Evolutionary conservation across 2,113 vertebrate genomes (phyloP), one percentile per base, ranked within the genome.

Genomic region (Scomber scombrus): DNA sequence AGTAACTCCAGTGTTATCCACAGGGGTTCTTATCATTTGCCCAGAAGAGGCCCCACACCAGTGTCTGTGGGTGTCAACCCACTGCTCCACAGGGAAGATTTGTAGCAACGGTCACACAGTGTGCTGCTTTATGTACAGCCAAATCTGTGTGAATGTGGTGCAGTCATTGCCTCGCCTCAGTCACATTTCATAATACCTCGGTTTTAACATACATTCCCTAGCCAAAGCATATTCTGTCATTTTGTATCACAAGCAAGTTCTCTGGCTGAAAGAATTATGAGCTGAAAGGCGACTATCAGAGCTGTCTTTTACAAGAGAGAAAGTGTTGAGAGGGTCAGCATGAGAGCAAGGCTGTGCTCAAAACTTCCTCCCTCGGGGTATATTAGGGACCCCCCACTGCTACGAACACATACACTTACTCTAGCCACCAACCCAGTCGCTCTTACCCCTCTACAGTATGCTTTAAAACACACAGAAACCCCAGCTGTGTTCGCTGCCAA

Each of bases 1-100:
- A 60, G 64, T 76, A 85, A 86, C 69, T 77, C 74, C 77, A 80
- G 46, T 57, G 60, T 54, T 75, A 80, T 72, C 84, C 77, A 77
- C 81, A 45, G 71, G 78, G 76, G 51, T 80, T 91, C 89, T 90
- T 91, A 91, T 88, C 85, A 88, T 84, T 43, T 52, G 46, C 76
- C 86, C 85, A 84, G 78, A 81, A 21, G 73, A 78, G 77, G 73
- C 82, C 86, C 75, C 71, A 76, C 82, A 80, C 83, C 66, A 66
- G 63, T 86, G 81, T 88, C 77, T 85, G 80, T 81, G 81, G 49
- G 71, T 87, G 87, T 90, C 80, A 84, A 74, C 68, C 78, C 67
- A 43, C 71, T 23, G 72, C 81, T 80, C 84, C 12, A 61, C 68
- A 26, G 56, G 80, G 50, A 89, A 71, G 86, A 89, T 90, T 86